These are phyloP conservation scores for Pipistrellus kuhlii DNA, from an alignment of 2,797 vertebrate genomes.

Conservation along the genomic window DNA sequence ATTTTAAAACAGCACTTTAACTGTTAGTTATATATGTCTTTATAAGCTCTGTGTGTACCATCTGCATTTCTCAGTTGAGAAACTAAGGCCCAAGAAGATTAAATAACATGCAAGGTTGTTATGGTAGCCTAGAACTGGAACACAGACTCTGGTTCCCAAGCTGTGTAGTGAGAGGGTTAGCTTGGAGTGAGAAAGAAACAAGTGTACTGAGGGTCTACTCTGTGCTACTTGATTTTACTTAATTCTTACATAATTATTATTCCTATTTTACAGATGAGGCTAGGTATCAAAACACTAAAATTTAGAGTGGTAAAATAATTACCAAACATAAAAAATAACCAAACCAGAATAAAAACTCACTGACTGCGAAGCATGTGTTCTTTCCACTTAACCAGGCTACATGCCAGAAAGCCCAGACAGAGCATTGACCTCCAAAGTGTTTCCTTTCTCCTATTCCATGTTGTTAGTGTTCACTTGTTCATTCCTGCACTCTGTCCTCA, in stretches of 20 bases:
- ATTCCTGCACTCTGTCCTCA: neutral
- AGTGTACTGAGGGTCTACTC: neutral
- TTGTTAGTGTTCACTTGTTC: neutral
- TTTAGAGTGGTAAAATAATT: conserved; percentile 29
- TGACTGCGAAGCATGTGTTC: conserved; percentile 11
- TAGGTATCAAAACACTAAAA: conserved; percentile 24
- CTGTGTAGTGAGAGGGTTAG: neutral
- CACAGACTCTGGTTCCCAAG: neutral
- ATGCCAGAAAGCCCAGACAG: conserved; percentile 10
- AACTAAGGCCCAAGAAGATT: conserved; percentile 24
- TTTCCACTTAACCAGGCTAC: neutral
- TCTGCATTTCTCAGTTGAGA: conserved; percentile 21
- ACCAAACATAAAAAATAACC: conserved; percentile 26
- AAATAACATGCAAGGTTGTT: neutral
- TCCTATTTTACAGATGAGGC: neutral
- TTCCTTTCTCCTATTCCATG: neutral
- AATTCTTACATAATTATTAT: conserved; percentile 15
- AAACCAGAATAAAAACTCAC: conserved; percentile 51
- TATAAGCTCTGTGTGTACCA: neutral
- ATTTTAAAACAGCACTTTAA: conserved; percentile 23
- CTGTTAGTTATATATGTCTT: neutral
- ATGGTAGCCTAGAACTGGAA: neutral
- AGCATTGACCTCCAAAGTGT: neutral
- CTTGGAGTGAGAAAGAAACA: conserved; percentile 10
- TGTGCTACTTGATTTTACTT: conserved; percentile 15